Evolutionary conservation across 2,797 vertebrate species (phyloP).

Genomic region (Austrolebias charrua): DNA sequence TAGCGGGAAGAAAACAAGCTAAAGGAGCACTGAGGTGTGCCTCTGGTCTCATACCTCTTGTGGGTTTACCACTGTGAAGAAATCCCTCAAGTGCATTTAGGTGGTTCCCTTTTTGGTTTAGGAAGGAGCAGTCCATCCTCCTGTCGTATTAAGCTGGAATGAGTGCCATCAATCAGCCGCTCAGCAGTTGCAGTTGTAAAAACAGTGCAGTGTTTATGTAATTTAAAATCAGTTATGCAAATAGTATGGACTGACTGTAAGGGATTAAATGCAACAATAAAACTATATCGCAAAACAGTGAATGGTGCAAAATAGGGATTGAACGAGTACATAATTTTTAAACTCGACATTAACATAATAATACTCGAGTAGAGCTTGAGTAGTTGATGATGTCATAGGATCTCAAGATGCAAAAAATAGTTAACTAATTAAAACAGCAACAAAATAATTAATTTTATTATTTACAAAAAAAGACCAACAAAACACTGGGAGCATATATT

Average conservation of each 20-base stretch:
- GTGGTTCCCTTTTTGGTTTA: conserved; percentile 27
- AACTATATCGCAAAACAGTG: neutral
- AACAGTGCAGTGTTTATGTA: conserved; percentile 11
- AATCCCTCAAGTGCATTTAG: conserved; percentile 39
- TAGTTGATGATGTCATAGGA: no score
- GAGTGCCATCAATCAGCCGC: conserved; percentile 45
- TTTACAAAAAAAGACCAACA: no score
- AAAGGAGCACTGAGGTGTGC: conserved; percentile 50
- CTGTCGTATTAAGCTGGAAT: conserved; percentile 42
- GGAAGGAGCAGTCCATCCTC: conserved; percentile 2
- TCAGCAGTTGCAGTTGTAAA: conserved; percentile 8
- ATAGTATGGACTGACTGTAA: no score
- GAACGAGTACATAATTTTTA: no score
- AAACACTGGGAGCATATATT: no score
- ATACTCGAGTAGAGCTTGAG: no score
- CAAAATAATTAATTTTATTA: no score
- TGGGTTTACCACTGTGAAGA: conserved; percentile 39
- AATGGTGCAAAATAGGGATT: no score
- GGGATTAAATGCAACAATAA: neutral
- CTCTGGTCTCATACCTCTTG: conserved; percentile 47
- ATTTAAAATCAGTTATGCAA: conserved; percentile 2
- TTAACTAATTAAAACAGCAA: no score
- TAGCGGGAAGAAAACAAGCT: conserved; percentile 51
- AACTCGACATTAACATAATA: no score
- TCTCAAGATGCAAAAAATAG: no score